These are phyloP conservation scores for Albula glossodonta DNA, from an alignment of 2,113 vertebrate species.

Conservation along the genomic window DNA sequence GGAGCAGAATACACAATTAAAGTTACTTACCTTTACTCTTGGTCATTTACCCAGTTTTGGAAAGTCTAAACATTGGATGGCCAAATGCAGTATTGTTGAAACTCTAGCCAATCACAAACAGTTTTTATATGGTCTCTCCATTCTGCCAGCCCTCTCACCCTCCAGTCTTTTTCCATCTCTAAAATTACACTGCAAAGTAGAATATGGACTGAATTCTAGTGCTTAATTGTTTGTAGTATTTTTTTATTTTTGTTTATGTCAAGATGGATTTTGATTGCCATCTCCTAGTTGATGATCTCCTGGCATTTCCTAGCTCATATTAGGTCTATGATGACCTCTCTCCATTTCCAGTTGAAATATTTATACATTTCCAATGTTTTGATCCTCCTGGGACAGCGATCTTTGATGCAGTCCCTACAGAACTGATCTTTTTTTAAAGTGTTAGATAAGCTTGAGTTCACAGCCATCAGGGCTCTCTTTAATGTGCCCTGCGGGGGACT, in stretches of 20 bases:
- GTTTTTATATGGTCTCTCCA: conserved; percentile 5
- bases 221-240: not conserved
- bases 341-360: not conserved
- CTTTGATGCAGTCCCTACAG: not conserved
- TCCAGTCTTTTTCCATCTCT: not conserved
- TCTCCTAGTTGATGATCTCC: not conserved
- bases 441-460: conserved; percentile 49
- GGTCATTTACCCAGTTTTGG: conserved; percentile 40
- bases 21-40: conserved; percentile 65
- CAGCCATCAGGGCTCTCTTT: conserved; percentile 62
- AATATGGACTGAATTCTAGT: not conserved
- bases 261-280: not conserved
- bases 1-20: conserved; percentile 64
- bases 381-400: not conserved
- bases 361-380: not conserved
- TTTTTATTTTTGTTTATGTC: not conserved
- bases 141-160: not conserved
- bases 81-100: not conserved
- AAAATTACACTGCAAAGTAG: not conserved
- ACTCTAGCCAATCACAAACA: conserved; percentile 12
- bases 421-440: conserved; percentile 47
- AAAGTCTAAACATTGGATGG: not conserved
- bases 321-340: not conserved
- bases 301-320: not conserved
- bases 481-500: conserved; percentile 59